phyloP scores from a whole-genome alignment of 2,888 invertebrate genomes.

The Baronia brevicornis region DNA sequence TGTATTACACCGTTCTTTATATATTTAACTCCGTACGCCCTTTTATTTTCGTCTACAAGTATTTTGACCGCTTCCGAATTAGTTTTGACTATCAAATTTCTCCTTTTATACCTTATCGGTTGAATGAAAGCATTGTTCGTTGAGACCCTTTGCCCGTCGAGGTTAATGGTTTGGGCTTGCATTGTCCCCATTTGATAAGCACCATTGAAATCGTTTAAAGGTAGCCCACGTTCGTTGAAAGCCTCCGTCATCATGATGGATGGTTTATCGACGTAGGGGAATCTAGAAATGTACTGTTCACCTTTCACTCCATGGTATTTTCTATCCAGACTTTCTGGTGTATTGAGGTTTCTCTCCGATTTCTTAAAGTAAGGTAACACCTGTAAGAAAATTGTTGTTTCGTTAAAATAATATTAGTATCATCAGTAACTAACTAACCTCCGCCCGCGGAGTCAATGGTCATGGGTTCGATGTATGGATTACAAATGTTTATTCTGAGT shows the following conservation, averaged over 20 bases:
- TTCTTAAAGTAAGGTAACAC: slow-evolving; percentile 81
- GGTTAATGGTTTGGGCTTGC: slow-evolving; percentile 71
- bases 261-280: slow-evolving; percentile 76
- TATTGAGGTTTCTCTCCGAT: slow-evolving; percentile 76
- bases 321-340: slow-evolving; percentile 54
- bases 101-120: slow-evolving; percentile 71
- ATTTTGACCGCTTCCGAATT: slow-evolving; percentile 71
- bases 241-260: slow-evolving; percentile 70
- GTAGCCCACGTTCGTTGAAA: slow-evolving; percentile 76
- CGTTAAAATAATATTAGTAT: too few species aligned
- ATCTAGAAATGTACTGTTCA: slow-evolving; percentile 75
- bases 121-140: slow-evolving; percentile 79
- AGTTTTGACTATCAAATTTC: slow-evolving; percentile 67
- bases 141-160: slow-evolving; percentile 75
- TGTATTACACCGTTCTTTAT: slow-evolving; percentile 21
- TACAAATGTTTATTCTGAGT: too few species aligned
- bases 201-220: slow-evolving; percentile 71
- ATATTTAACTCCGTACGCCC: slow-evolving; percentile 46
- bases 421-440: too few species aligned
- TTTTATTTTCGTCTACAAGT: slow-evolving; percentile 63
- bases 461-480: too few species aligned
- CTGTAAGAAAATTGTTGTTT: slow-evolving; percentile 25
- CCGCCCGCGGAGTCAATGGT: too few species aligned
- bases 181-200: slow-evolving; percentile 71
- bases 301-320: slow-evolving; percentile 77